Evolutionary conservation across 92 coral and sea anemone genomes (phyloP).

Genomic region (Actinostola sp.): DNA sequence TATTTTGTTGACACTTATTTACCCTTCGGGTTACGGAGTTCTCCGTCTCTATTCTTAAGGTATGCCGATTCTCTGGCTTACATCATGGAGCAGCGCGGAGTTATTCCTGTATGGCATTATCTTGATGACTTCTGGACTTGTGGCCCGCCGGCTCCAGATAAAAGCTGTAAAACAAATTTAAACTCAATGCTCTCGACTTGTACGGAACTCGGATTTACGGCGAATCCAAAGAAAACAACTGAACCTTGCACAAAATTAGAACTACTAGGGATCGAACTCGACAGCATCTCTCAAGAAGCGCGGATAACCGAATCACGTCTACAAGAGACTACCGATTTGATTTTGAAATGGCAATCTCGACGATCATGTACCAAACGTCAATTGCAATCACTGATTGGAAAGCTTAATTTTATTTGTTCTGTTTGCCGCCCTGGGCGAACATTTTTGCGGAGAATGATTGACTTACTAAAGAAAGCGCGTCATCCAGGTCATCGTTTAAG

Average conservation of each 20-base stretch:
- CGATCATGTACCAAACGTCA: conserved; percentile 43
- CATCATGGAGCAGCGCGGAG: conserved; percentile 11
- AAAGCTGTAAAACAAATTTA: conserved; percentile 9
- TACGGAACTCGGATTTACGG: conserved; percentile 31
- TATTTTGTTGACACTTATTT: conserved; percentile 40
- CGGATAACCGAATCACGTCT: conserved; percentile 30
- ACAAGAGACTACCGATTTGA: conserved; percentile 22
- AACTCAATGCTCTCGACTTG: conserved; percentile 29
- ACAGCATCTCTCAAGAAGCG: conserved; percentile 23
- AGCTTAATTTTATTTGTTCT: conserved; percentile 43
- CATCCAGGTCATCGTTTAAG: conserved; percentile 56
- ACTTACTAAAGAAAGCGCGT: conserved; percentile 26
- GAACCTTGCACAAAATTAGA: conserved; percentile 31
- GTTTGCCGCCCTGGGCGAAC: conserved; percentile 64
- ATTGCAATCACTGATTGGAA: conserved; percentile 59
- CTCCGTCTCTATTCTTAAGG: conserved; percentile 42
- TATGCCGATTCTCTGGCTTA: conserved; percentile 16
- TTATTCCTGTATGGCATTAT: conserved; percentile 40
- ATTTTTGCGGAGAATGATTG: conserved; percentile 55
- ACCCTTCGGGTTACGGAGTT: conserved; percentile 35
- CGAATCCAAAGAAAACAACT: conserved; percentile 27
- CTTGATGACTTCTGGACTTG: conserved; percentile 52
- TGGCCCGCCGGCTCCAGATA: conserved; percentile 37
- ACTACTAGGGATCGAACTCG: conserved; percentile 50
- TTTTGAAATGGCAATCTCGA: conserved; percentile 27